Evolutionary conservation across 2,888 invertebrate genomes (phyloP), one percentile per base, ranked within the genome.

Genomic region (Pachliopta kotzebuea): DNA sequence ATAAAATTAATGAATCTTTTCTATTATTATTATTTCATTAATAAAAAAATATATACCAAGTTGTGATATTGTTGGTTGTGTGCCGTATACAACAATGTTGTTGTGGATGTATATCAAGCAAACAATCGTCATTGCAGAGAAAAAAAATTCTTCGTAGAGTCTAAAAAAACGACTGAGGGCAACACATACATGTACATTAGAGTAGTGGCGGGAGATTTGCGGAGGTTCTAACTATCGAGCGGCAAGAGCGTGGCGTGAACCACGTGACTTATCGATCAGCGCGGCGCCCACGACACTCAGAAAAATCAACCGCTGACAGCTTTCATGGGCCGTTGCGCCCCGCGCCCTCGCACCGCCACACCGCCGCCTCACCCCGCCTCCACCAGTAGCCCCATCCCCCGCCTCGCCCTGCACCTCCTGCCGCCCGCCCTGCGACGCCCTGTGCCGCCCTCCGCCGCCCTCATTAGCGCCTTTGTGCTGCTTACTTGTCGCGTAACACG

Each of bases 281-380:
- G 81, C 80, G 79, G 80, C 82, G 85, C 88, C 85, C 89, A 87
- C 89, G 88, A 88, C 90, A 90, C 90, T 88, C 87, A 86, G 90
- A 90, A 90, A 90, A 91, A 91, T 91, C 90, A 90, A 89, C 90
- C 90, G 89, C 89, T 90, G 90, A 90, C 90, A 90, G 90, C 89
- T 86, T 88, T 87, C 88, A 85, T 84, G 82, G 84, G 79, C 82
- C 83, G 80, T 83, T 84, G 76, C 80, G 75, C 74, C 78, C 79
- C 76, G 76, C 71, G 72, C 55, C 21, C 67, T 66, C 70, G 56
- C 68, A 31, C 56, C 64, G n/a, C n/a, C n/a, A n/a, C 59, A 66
- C 63, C 63, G 61, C n/a, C 18, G 2, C 31, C 9, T 11, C 42
- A 3, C 75, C 74, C 78, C 79, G 76, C 76, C 71, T 72, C 55